These are phyloP conservation scores for Conops quadrifasciatus DNA, from an alignment of 2,888 invertebrate species.

Conservation along the genomic window DNA sequence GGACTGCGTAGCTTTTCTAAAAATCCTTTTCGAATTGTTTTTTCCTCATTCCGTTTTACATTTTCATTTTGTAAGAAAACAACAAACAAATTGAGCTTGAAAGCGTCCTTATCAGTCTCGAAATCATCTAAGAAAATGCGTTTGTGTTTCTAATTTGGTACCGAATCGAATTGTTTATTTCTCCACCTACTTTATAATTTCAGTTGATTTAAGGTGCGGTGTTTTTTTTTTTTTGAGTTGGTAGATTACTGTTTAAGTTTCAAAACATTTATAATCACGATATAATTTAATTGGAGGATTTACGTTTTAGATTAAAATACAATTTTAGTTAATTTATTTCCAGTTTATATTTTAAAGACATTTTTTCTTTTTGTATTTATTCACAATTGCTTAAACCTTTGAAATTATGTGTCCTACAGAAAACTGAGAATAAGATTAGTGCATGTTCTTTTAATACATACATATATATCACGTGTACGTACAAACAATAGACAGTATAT, in stretches of 20 bases:
- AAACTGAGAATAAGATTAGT: no score
- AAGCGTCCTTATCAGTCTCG: no score
- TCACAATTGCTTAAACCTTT: background rate
- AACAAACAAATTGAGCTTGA: constrained; percentile 30
- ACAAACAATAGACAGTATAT: no score
- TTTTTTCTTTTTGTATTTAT: constrained; percentile 26
- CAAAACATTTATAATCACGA: no score
- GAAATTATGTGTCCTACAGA: no score
- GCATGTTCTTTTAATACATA: constrained; percentile 27
- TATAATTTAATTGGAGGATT: no score
- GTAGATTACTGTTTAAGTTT: background rate
- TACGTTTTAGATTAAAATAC: background rate
- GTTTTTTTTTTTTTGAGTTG: constrained; percentile 11
- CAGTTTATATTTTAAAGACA: constrained; percentile 30
- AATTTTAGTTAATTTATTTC: constrained; percentile 9
- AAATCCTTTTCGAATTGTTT: constrained; percentile 23
- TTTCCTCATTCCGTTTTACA: constrained; percentile 44
- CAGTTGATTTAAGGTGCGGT: constrained; percentile 44
- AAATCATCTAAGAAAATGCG: constrained; percentile 46
- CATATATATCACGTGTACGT: no score
- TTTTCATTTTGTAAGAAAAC: constrained; percentile 42
- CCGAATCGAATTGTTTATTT: constrained; percentile 46
- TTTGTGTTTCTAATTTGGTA: constrained; percentile 41
- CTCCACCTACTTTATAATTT: constrained; percentile 62
- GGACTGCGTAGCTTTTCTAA: no score